Percentiles rank a stretch among this genome's conserved stretches.
Evolutionary conservation across 2,113 vertebrate genomes (phyloP).

Genomic region (Rutilus rutilus): DNA sequence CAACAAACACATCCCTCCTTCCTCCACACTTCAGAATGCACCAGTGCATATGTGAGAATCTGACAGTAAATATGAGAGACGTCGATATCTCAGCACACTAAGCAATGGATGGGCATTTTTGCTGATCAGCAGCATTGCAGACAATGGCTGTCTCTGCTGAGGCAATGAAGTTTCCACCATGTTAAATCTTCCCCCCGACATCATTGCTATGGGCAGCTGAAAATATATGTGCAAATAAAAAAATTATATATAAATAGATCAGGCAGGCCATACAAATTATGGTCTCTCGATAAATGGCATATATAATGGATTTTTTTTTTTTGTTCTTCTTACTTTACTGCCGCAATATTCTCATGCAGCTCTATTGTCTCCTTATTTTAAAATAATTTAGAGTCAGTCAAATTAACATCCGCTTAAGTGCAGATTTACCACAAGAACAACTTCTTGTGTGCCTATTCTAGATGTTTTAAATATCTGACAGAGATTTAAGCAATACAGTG

Average conservation of each 20-base stretch:
- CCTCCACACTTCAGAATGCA: neutral
- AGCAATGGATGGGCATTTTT: conserved; percentile 18
- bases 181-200: conserved; percentile 36
- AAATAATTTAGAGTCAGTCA: neutral
- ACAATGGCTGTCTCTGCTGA: conserved; percentile 39
- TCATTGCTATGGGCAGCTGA: conserved; percentile 22
- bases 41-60: neutral
- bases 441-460: neutral
- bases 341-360: neutral
- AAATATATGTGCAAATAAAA: conserved; percentile 35
- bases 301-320: conserved; percentile 4
- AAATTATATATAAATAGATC: neutral
- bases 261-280: neutral
- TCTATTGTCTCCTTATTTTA: neutral
- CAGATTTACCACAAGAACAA: neutral
- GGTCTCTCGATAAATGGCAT: neutral
- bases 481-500: conserved; percentile 11
- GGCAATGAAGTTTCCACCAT: conserved; percentile 31
- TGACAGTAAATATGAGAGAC: conserved; percentile 35
- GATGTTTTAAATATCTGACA: neutral
- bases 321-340: neutral
- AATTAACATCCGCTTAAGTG: neutral
- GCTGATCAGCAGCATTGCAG: conserved; percentile 35
- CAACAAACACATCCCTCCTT: neutral
- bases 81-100: conserved; percentile 28